phyloP scores from a whole-genome alignment of 2,797 vertebrate genomes.

The Octomys mimax region DNA sequence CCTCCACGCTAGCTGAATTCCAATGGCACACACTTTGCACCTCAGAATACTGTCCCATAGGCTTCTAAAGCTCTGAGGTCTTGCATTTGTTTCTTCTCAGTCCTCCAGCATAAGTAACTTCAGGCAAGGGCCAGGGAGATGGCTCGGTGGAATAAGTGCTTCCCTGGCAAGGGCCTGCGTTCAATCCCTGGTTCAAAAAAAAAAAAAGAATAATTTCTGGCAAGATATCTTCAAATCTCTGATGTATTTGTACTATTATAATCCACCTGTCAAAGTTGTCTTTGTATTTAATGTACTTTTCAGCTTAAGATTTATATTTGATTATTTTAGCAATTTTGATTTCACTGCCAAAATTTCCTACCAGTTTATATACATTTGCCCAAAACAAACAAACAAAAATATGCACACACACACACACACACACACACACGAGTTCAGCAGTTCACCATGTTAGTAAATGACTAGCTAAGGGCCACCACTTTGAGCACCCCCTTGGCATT shows the following conservation, averaged over 20 bases:
- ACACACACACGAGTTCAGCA: not conserved
- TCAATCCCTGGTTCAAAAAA: too few relatives aligned
- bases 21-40: not conserved
- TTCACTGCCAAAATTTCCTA: not conserved
- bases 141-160: too few relatives aligned
- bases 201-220: not conserved
- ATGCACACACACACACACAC: too few relatives aligned
- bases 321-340: not conserved
- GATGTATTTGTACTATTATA: not conserved
- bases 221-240: not conserved
- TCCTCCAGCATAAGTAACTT: not conserved
- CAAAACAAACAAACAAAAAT: too few relatives aligned
- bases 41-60: not conserved
- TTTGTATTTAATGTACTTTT: not conserved
- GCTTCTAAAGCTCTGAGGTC: not conserved
- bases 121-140: not conserved
- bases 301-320: conserved; percentile 37
- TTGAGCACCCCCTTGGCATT: not conserved
- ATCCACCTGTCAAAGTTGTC: not conserved
- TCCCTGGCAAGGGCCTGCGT: too few relatives aligned
- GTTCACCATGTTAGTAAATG: not conserved
- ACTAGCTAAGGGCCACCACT: not conserved
- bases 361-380: not conserved
- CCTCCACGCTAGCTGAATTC: not conserved
- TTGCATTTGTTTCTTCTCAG: not conserved